Percentiles rank a stretch among this genome's conserved stretches.
phyloP scores from a whole-genome alignment of 2,888 invertebrate genomes.

The Ganaspis brasiliensis region DNA sequence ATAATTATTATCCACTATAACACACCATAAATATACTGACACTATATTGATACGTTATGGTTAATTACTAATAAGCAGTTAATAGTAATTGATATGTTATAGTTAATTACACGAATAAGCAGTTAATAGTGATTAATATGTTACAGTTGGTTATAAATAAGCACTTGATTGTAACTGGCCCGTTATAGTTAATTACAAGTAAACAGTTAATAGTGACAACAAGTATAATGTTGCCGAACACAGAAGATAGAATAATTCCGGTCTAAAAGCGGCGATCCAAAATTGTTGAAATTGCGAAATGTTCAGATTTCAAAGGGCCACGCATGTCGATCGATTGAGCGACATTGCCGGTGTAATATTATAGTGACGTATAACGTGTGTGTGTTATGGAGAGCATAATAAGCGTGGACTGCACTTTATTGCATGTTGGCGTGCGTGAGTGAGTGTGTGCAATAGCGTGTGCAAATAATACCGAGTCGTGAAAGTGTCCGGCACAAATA shows the following conservation, averaged over 20 bases:
- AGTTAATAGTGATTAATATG: conserved; percentile 51
- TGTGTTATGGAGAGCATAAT: conserved; percentile 3
- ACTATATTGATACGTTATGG: conserved; percentile 37
- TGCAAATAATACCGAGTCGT: conserved; percentile 44
- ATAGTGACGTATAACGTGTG: neutral
- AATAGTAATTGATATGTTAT: no score
- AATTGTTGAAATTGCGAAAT: no score
- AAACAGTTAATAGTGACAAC: conserved; percentile 50
- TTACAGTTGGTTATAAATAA: no score
- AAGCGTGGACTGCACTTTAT: conserved; percentile 18
- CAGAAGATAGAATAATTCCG: neutral
- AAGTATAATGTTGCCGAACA: neutral
- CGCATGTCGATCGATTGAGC: conserved; percentile 15
- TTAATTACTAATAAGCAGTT: neutral
- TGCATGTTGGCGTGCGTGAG: neutral
- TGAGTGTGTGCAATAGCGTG: conserved; percentile 42
- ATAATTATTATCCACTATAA: conserved; percentile 34
- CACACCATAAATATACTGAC: conserved; percentile 43
- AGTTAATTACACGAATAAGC: no score
- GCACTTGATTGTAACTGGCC: no score
- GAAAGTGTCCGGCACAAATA: conserved; percentile 6
- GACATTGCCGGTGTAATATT: neutral
- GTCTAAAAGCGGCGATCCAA: neutral
- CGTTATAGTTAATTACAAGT: conserved; percentile 38
- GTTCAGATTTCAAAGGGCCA: conserved; percentile 19